Evolutionary conservation across 1,140 invertebrate genomes (phyloP), one percentile per base, ranked within the genome.

Genomic region (Chironomus striatipennis): DNA sequence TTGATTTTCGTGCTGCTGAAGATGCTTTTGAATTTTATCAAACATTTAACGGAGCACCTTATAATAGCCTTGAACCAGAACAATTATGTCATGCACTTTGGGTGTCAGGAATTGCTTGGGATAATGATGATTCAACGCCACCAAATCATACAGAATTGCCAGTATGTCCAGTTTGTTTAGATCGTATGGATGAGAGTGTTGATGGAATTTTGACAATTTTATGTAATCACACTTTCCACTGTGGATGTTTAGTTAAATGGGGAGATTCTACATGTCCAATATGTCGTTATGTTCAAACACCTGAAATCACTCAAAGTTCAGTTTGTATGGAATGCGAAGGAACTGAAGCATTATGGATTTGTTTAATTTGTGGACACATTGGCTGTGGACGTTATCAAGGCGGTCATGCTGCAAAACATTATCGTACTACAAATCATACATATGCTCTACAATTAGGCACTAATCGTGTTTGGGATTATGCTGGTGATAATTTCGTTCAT

Each of bases 181-280:
- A 99, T 83, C 88, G 96, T 78, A 98, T 96, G 96, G 97, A 99
- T 84, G 97, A 99, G 84, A 96, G 93, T 76, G 94, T 98, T 0
- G 97, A 99, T 83, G 96, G 97, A 3, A 92, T 99, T 77, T 85
- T 99, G 74, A 99, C 97, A 6, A 98, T 99, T 79, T 86, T 99
- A 43, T 99, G 98, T 81, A 98, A 99, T 85, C 98, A 99, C 84
- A 92, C 96, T 0, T 99, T 99, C 83, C 98, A 99, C 85, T 90
- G 93, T 17, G 90, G 90, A 77, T 99, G 98, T 84, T 85, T 99
- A 42, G 89, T 93, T 74, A 93, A 98, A 82, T 99, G 98, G 97
- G 90, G 93, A n/a, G 96, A 98, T 82, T 94, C 92, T 20, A 96
- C 90, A 15, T 91, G 90, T 79, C 90, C 90, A 0, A 89, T 91